A percentile compares a stretch with the other conserved stretches of the same genome.
These are phyloP conservation scores for Dynastes tityus DNA, from an alignment of 2,888 invertebrate genomes.

Conservation along the genomic window DNA sequence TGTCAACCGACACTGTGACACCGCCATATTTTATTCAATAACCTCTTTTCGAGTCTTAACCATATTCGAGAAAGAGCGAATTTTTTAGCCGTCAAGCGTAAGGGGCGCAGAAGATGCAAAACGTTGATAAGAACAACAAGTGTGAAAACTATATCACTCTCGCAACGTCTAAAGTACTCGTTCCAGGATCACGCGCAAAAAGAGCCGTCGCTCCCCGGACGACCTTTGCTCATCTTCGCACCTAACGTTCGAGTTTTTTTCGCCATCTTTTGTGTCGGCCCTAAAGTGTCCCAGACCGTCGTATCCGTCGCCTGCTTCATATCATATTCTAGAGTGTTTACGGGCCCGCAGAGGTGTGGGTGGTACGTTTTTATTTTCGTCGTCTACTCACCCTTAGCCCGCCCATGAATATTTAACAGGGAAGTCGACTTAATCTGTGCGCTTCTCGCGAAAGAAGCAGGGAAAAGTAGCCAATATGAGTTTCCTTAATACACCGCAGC, in stretches of 20 bases:
- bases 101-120: background rate
- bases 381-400: constrained; percentile 68
- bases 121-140: constrained; percentile 39
- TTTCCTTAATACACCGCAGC: background rate
- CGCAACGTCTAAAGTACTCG: background rate
- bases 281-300: constrained; percentile 57
- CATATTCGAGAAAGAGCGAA: constrained; percentile 1
- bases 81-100: constrained; percentile 1
- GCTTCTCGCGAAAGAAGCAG: background rate
- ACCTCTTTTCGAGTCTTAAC: background rate
- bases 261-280: constrained; percentile 23
- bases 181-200: constrained; percentile 13
- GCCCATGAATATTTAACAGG: constrained; percentile 75
- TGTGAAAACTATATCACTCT: constrained; percentile 31
- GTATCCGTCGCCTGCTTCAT: constrained; percentile 58
- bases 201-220: constrained; percentile 21
- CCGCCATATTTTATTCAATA: constrained; percentile 39
- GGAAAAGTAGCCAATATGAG: constrained; percentile 4
- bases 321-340: constrained; percentile 70
- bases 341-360: constrained; percentile 66
- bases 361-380: constrained; percentile 72
- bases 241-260: constrained; percentile 36
- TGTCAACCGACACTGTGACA: constrained; percentile 22
- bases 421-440: constrained; percentile 74
- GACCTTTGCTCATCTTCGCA: constrained; percentile 39